A percentile compares a stretch with the other conserved stretches of the same genome.
Conservation (phyloP, 2,113 vertebrate species). For the Anguilla japonica region DNA sequence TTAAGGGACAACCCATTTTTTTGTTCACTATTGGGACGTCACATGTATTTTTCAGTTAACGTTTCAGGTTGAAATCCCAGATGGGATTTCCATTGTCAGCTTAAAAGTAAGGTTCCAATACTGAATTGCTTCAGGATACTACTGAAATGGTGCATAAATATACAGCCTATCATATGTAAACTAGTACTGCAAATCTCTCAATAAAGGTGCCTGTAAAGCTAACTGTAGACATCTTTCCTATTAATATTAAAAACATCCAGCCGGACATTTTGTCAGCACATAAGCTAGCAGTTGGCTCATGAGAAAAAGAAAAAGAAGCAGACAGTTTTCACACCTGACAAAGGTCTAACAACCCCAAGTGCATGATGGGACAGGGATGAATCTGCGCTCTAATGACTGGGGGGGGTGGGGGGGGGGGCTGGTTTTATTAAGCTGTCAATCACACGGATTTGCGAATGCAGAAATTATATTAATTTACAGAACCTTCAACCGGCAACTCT, state of each 20-base stretch:
- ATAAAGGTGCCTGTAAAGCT: not conserved
- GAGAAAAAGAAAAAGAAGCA: not conserved
- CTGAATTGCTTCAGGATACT: not conserved
- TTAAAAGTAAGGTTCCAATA: not conserved
- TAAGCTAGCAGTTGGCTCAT: not conserved
- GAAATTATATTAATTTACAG: not conserved
- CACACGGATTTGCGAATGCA: not conserved
- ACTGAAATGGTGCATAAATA: not conserved
- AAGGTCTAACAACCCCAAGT: not conserved
- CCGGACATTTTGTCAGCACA: not conserved
- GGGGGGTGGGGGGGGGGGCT: not conserved
- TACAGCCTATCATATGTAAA: not conserved
- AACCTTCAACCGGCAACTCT: not conserved
- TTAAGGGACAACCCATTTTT: no score
- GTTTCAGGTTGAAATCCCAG: no score
- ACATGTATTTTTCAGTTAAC: no score
- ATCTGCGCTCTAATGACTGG: not conserved
- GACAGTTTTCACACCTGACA: not conserved
- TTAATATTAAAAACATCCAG: not conserved
- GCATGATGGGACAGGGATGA: not conserved
- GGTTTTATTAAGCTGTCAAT: slow-evolving; percentile 5
- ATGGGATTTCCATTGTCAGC: not conserved
- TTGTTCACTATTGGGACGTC: no score
- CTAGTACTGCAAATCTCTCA: not conserved
- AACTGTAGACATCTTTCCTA: not conserved